Percentiles rank a stretch among this genome's conserved stretches.
phyloP scores from a whole-genome alignment of 1,140 invertebrate genomes.

The Drosophila orosa region DNA sequence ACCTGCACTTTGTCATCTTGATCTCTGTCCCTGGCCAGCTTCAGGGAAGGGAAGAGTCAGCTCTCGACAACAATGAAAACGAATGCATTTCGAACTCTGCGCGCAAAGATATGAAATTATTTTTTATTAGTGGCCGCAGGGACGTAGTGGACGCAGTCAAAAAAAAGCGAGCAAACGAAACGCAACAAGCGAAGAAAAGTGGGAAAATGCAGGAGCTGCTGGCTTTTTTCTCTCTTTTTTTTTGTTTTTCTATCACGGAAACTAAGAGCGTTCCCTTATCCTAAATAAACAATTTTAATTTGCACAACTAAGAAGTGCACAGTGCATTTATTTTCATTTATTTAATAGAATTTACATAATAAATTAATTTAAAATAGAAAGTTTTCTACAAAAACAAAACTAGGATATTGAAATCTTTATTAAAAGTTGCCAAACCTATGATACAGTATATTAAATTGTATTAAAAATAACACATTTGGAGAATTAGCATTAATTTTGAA shows the following conservation, averaged over 20 bases:
- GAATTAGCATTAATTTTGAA: too few relatives aligned
- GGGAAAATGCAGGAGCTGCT: not conserved
- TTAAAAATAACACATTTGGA: not conserved
- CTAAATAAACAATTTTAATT: conserved; percentile 21
- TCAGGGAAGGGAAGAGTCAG: not conserved
- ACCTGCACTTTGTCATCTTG: conserved; percentile 75
- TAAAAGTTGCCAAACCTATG: not conserved
- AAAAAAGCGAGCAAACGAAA: not conserved
- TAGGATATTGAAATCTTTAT: not conserved
- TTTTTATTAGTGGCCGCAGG: conserved; percentile 66
- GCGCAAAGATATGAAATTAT: conserved; percentile 69
- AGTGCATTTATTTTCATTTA: not conserved
- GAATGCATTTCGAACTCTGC: conserved; percentile 65
- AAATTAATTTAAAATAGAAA: not conserved
- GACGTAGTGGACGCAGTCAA: conserved; percentile 7
- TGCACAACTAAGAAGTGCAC: conserved; percentile 4
- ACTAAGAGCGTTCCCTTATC: not conserved
- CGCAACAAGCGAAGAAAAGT: conserved; percentile 1
- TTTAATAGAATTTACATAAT: not conserved
- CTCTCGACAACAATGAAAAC: conserved; percentile 63
- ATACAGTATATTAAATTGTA: not conserved
- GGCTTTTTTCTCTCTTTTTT: not conserved
- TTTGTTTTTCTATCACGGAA: not conserved
- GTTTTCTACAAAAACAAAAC: not conserved
- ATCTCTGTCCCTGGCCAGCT: conserved; percentile 45